A percentile compares a stretch with the other conserved stretches of the same genome.
Evolutionary conservation across 1,140 invertebrate species (phyloP).

Genomic region (Rhagoletis pomonella): DNA sequence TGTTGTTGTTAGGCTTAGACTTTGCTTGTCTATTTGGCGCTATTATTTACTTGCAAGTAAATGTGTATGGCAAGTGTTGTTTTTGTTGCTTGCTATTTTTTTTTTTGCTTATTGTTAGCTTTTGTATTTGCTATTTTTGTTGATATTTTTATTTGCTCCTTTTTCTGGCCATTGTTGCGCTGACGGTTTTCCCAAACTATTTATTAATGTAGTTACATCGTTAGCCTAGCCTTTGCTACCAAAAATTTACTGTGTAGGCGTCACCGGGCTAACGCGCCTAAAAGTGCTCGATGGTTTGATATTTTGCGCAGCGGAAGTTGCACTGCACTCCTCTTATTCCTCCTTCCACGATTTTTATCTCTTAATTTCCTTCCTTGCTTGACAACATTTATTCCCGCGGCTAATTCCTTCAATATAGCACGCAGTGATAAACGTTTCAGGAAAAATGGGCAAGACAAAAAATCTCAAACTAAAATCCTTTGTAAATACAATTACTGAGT

Average conservation of each 20-base stretch:
- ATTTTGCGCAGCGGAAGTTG: background rate
- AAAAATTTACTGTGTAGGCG: background rate
- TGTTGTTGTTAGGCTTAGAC: background rate
- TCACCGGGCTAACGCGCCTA: background rate
- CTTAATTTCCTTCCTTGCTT: background rate
- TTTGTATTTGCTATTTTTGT: background rate
- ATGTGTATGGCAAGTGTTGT: too few relatives aligned
- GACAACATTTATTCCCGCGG: background rate
- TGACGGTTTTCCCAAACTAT: background rate
- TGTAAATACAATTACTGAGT: background rate
- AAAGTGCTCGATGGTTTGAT: background rate
- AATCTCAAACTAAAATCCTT: background rate
- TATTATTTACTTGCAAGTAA: background rate
- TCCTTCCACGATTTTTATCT: background rate
- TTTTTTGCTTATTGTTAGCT: too few relatives aligned
- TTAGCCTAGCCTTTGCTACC: background rate
- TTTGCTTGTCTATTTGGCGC: background rate
- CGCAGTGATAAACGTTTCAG: background rate
- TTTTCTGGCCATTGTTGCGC: background rate
- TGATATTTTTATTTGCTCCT: background rate
- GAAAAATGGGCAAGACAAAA: background rate
- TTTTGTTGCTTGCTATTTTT: too few relatives aligned
- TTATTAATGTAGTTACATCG: background rate
- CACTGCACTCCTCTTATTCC: background rate
- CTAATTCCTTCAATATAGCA: slow-evolving; percentile 31